phyloP scores from a whole-genome alignment of 2,797 vertebrate species.

The Limosa lapponica region DNA sequence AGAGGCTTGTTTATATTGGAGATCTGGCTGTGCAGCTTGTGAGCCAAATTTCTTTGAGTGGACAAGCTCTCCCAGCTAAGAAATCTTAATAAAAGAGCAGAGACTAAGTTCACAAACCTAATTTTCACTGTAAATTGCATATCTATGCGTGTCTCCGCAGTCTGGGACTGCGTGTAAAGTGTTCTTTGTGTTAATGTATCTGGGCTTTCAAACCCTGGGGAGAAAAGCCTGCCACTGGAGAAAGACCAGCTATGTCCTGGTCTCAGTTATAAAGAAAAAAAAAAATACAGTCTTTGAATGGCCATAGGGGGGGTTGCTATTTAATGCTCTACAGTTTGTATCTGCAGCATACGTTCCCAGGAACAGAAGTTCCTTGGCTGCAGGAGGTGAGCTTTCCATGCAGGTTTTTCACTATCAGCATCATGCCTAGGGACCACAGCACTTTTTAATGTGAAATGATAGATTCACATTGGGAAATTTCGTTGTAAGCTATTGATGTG shows the following conservation, averaged over 20 bases:
- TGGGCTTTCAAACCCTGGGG: not conserved
- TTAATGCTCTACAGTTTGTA: not conserved
- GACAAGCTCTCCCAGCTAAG: constrained; percentile 43
- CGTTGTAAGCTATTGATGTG: not conserved
- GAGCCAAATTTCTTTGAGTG: constrained; percentile 50
- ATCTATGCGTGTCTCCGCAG: not conserved
- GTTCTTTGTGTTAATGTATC: not conserved
- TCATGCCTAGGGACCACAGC: not conserved
- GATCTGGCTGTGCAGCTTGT: constrained; percentile 48
- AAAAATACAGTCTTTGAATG: not conserved
- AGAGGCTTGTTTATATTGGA: constrained; percentile 52
- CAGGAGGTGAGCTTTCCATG: not conserved
- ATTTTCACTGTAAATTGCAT: not conserved
- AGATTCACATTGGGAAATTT: not conserved
- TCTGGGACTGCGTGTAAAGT: not conserved
- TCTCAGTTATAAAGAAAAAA: not conserved
- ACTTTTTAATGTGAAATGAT: not conserved
- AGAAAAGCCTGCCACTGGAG: not conserved
- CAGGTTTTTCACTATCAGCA: not conserved
- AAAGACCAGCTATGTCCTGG: not conserved
- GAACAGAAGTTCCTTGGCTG: not conserved
- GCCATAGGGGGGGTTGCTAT: not conserved
- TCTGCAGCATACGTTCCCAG: accelerated
- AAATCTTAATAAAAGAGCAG: constrained; percentile 47
- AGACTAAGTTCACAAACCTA: constrained; percentile 9